These are phyloP conservation scores for Ranitomeya variabilis DNA, from an alignment of 2,113 vertebrate genomes.

Conservation along the genomic window DNA sequence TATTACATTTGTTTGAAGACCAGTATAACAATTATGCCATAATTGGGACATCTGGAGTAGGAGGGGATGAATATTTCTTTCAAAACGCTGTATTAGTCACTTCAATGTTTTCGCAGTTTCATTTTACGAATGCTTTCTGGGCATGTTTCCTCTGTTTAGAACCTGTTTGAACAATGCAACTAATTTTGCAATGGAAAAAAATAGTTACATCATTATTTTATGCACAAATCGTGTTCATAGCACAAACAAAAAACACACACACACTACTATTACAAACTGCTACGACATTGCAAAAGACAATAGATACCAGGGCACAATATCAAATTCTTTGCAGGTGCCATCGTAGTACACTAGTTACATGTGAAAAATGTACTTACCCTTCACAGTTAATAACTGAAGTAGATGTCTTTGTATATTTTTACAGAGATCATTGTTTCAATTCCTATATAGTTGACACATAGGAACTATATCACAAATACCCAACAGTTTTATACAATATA, in stretches of 20 bases:
- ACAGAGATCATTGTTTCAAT: no score
- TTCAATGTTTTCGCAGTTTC: not conserved
- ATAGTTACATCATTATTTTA: not conserved
- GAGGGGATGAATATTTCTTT: not conserved
- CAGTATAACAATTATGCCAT: not conserved
- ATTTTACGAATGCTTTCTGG: not conserved
- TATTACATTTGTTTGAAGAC: no score
- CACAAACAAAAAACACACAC: not conserved
- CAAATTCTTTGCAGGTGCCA: no score
- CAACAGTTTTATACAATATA: no score
- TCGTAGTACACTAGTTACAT: no score
- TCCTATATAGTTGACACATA: no score
- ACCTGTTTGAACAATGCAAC: slow-evolving; percentile 15
- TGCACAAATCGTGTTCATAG: not conserved
- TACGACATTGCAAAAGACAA: not conserved
- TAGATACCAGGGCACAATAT: no score
- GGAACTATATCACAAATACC: no score
- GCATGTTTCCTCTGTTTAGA: not conserved
- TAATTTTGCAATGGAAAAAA: not conserved
- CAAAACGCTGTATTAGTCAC: not conserved
- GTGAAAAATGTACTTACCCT: no score
- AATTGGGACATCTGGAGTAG: not conserved
- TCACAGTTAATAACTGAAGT: no score
- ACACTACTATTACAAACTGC: not conserved
- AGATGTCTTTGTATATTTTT: no score